Percentiles rank a stretch among this genome's conserved stretches.
Conservation (phyloP, 53 echinoderm and acorn worm genomes). For the Stichopus horrens region DNA sequence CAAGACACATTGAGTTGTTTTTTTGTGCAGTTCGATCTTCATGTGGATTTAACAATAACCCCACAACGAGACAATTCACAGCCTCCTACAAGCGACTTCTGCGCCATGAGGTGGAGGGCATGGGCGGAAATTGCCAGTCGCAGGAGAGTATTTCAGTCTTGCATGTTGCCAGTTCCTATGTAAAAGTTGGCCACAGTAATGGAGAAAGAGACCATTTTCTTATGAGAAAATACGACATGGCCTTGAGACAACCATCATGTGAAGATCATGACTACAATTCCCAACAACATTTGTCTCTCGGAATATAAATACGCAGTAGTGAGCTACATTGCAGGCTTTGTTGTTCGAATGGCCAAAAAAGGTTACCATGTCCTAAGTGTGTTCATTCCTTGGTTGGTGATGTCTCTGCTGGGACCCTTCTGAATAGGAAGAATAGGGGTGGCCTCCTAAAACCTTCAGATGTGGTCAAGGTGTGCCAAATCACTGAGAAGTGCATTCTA, state of each 20-base stretch:
- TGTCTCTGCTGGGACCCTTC: slow-evolving; percentile 15
- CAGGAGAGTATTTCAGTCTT: slow-evolving; percentile 53
- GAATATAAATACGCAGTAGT: slow-evolving; percentile 24
- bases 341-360: slow-evolving; percentile 48
- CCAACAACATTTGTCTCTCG: slow-evolving; percentile 37
- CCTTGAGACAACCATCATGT: neutral
- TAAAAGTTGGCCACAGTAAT: neutral
- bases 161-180: slow-evolving; percentile 24
- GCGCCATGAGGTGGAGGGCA: slow-evolving; percentile 46
- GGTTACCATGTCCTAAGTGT: neutral
- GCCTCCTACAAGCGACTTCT: slow-evolving; percentile 54
- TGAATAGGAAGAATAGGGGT: slow-evolving; percentile 54
- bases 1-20: slow-evolving; percentile 71
- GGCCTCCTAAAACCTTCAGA: slow-evolving; percentile 45
- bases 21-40: slow-evolving; percentile 50
- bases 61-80: slow-evolving; percentile 54
- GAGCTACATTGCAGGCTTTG: slow-evolving; percentile 62
- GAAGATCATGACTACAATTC: slow-evolving; percentile 55
- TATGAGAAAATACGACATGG: slow-evolving; percentile 44
- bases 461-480: slow-evolving; percentile 60
- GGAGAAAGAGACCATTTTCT: slow-evolving; percentile 27
- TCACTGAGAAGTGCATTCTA: slow-evolving; percentile 47
- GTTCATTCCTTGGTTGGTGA: neutral
- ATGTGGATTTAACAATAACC: slow-evolving; percentile 63
- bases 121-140: slow-evolving; percentile 52